These are phyloP conservation scores for Meleagris gallopavo DNA, from an alignment of 2,113 vertebrate genomes.

Conservation along the genomic window DNA sequence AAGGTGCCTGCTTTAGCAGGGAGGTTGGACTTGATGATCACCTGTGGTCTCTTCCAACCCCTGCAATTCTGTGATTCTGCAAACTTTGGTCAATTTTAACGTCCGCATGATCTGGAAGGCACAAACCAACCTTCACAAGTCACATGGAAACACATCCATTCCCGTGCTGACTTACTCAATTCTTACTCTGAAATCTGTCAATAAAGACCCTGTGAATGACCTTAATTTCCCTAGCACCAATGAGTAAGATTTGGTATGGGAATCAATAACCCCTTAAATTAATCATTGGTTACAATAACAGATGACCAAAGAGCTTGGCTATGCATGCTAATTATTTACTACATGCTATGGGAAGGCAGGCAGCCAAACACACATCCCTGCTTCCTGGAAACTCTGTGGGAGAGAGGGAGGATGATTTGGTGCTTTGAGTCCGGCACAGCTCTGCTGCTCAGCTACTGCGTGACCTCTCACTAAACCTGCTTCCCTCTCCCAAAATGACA, in stretches of 20 bases:
- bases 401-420: neutral
- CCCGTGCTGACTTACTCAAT: neutral
- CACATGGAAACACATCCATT: neutral
- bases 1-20: too few species aligned
- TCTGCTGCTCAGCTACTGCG: neutral
- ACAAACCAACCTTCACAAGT: neutral
- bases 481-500: neutral
- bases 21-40: too few species aligned
- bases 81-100: neutral
- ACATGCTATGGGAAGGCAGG: neutral
- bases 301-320: constrained; percentile 18
- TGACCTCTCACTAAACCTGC: neutral
- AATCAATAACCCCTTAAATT: constrained; percentile 47
- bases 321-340: constrained; percentile 28
- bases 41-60: too few species aligned
- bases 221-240: neutral
- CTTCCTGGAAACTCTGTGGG: neutral
- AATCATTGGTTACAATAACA: constrained; percentile 53
- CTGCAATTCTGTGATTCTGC: too few species aligned
- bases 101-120: neutral
- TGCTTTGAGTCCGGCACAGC: neutral
- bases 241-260: neutral
- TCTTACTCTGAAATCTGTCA: neutral
- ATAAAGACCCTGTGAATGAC: neutral
- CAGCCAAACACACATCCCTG: neutral